Base-by-base conservation (phyloP, 2,797 vertebrate genomes). In the Poecilia velifera region DNA sequence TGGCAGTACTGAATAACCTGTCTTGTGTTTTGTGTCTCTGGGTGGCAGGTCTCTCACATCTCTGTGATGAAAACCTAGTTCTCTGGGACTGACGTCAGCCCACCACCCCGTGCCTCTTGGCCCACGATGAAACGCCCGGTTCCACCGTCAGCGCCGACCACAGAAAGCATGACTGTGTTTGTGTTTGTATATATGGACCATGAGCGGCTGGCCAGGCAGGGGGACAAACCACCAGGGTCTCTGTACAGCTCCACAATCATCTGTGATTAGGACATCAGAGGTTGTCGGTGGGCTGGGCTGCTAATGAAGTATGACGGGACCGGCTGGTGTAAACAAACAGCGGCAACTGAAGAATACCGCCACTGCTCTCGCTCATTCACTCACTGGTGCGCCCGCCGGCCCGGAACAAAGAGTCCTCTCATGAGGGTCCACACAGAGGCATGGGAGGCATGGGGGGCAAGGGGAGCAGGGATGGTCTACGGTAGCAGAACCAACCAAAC, bases 231-330 rank as follows among this genome's bases (percentile, higher is more conserved):
- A 82, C 87, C 85, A 88, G 92, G 89, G 74, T 89, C 82, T 89
- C 86, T 92, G 89, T 88, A 86, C 90, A 87, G 83, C 87, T 85
- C 91, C 89, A 91, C 91, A 88, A 89, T 91, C 88, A 89, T 87
- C 72, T 46, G 86, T 79, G 89, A 94, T 94, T 92, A 93, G 94
- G 84, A 94, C 92, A 94, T 95, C 93, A 95, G 91, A 94, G 92
- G 87, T 89, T 90, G 86, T 95, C 89, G 90, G 88, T 91, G 92
- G 94, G 91, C 88, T 92, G 90, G 92, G 92, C 94, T 93, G 90
- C 94, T 96, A 96, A 96, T 96, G 93, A 95, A 93, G 93, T 93
- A 94, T 94, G 93, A 94, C 90, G 90, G 93, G 91, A 85, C 91
- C 91, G 91, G 84, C 90, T 82, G 94, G 93, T 94, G 92, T 95